phyloP scores from a whole-genome alignment of 1,140 invertebrate genomes.

The Tyrophagus putrescentiae region DNA sequence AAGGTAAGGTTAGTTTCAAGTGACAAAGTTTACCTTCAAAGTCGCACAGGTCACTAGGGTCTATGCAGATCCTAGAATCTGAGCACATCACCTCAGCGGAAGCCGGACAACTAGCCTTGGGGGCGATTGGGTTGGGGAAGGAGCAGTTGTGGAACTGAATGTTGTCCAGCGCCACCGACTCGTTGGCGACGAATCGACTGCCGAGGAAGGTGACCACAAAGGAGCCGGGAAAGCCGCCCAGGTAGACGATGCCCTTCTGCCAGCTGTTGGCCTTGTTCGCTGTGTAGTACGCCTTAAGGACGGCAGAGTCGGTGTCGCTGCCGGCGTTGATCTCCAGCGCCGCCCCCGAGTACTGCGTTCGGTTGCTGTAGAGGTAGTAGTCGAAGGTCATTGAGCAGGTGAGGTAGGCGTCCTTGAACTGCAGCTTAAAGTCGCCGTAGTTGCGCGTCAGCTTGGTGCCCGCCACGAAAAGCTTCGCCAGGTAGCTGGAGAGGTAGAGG shows the following conservation, averaged over 20 bases:
- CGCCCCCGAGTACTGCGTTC: not conserved
- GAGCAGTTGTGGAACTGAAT: constrained; percentile 12
- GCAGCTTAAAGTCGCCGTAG: not conserved
- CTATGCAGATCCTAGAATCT: not conserved
- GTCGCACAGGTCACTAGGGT: not conserved
- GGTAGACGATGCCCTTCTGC: not conserved
- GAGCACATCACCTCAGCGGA: not conserved
- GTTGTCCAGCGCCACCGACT: constrained; percentile 2
- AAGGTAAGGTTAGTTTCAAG: too few relatives aligned
- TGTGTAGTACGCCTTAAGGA: not conserved
- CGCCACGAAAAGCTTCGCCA: not conserved
- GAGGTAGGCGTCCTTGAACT: constrained; percentile 3
- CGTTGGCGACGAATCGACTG: not conserved
- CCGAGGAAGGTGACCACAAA: not conserved
- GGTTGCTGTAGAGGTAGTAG: not conserved
- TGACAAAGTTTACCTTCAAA: too few relatives aligned
- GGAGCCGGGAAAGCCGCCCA: not conserved
- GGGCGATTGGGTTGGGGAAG: not conserved
- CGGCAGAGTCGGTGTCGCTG: not conserved
- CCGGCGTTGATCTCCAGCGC: not conserved
- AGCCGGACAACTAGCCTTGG: not conserved
- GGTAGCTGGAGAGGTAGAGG: not conserved
- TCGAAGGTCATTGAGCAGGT: not conserved
- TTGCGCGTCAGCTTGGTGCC: not conserved
- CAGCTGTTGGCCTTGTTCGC: not conserved